Percentiles rank a stretch among this genome's conserved stretches.
Evolutionary conservation across 2,888 invertebrate genomes (phyloP).

Genomic region (Drosophila sordidapex): DNA sequence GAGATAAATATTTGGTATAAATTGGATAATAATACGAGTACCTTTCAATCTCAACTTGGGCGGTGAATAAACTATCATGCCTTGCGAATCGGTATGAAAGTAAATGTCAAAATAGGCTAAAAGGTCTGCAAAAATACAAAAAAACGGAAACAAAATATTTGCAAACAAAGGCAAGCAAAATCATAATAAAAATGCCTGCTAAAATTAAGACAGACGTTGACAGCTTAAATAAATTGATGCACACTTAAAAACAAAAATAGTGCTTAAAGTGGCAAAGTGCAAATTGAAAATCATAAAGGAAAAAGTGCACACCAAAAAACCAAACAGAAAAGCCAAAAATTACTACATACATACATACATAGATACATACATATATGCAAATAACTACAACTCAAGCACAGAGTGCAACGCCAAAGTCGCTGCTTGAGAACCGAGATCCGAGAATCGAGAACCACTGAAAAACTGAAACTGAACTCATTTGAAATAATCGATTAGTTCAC

Average conservation of each 20-base stretch:
- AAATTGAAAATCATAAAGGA: slow-evolving; percentile 23
- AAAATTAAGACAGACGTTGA: slow-evolving; percentile 23
- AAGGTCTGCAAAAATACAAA: slow-evolving; percentile 87
- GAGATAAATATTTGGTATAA: slow-evolving; percentile 43
- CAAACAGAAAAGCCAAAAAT: slow-evolving; percentile 21
- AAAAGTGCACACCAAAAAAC: slow-evolving; percentile 27
- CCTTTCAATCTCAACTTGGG: slow-evolving; percentile 90
- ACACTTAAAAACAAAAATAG: slow-evolving; percentile 4
- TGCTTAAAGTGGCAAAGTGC: slow-evolving; percentile 35
- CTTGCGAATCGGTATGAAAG: slow-evolving; percentile 91
- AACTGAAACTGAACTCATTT: slow-evolving; percentile 37
- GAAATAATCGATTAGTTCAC: slow-evolving; percentile 63
- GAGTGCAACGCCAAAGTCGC: slow-evolving; percentile 3
- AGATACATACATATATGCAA: slow-evolving; percentile 19
- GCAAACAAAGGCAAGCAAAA: slow-evolving; percentile 42
- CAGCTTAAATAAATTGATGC: slow-evolving; percentile 33
- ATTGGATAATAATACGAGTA: slow-evolving; percentile 83
- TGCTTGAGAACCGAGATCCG: slow-evolving; percentile 15
- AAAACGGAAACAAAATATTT: slow-evolving; percentile 64
- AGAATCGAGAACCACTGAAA: slow-evolving; percentile 34
- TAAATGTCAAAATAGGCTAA: slow-evolving; percentile 90
- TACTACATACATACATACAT: slow-evolving; percentile 27
- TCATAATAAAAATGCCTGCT: slow-evolving; percentile 26
- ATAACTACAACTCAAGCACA: slow-evolving; percentile 19
- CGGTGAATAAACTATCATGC: slow-evolving; percentile 88